phyloP scores from a whole-genome alignment of 2,888 invertebrate species.

The Eudemis profundana region DNA sequence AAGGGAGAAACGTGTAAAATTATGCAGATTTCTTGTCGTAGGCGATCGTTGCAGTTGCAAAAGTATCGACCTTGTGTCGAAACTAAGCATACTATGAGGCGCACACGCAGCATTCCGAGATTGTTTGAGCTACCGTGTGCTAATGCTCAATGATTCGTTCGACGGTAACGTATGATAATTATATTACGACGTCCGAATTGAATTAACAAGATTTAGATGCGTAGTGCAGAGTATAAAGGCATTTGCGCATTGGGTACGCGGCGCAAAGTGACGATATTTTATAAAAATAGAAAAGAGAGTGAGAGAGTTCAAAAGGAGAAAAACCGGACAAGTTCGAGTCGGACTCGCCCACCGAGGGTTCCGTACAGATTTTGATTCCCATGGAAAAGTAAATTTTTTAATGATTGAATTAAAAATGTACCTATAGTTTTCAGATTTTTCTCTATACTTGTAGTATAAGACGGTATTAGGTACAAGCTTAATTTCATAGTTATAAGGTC shows the following conservation, averaged over 20 bases:
- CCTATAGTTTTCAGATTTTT: too few relatives aligned
- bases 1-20: slow-evolving; percentile 41
- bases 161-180: slow-evolving; percentile 50
- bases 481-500: too few relatives aligned
- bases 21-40: slow-evolving; percentile 43
- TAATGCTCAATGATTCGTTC: slow-evolving; percentile 52
- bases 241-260: not conserved
- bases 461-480: too few relatives aligned
- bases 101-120: slow-evolving; percentile 41
- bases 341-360: too few relatives aligned
- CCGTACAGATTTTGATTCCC: too few relatives aligned
- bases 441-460: too few relatives aligned
- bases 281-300: too few relatives aligned
- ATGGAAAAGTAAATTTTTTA: too few relatives aligned
- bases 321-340: too few relatives aligned
- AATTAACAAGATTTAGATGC: slow-evolving; percentile 47
- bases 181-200: slow-evolving; percentile 48
- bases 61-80: slow-evolving; percentile 47
- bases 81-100: slow-evolving; percentile 40
- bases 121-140: slow-evolving; percentile 51
- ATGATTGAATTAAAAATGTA: too few relatives aligned
- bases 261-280: not conserved
- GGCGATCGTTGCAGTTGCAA: slow-evolving; percentile 50
- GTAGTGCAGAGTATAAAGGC: slow-evolving; percentile 28
- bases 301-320: too few relatives aligned